Evolutionary conservation across 2,888 invertebrate species (phyloP), one percentile per base, ranked within the genome.

Genomic region (Limnephilus auricula): DNA sequence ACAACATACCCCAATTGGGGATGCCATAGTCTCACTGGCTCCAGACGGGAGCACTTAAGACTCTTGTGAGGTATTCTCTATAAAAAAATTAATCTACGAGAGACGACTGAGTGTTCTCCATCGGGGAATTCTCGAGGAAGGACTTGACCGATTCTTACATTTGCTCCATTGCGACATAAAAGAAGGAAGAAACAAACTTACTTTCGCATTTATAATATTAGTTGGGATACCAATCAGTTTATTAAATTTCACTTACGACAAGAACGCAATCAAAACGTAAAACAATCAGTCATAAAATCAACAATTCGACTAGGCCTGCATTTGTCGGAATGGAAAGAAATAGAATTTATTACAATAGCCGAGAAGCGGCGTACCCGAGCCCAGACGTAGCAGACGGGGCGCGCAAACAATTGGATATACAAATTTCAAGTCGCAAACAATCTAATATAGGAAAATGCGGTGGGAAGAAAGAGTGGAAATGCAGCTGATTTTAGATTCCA

Each of bases 401-500:
- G 30, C 78, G 84, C 83, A 84, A 83, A 90, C 90, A 90, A 90
- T 90, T 84, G 37, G 84, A 90, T 90, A 83, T 50, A 84, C 65
- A 84, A 83, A 40, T 84, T 82, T 65, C n/a, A 31, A 89, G 30
- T 78, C 84, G 37, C 65, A 83, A 89, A 89, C 89, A 96, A 95
- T 95, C 86, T 86, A 86, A 86, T 86, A 65, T 50, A 50, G 30
- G 86, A 65, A 85, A 31, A 30, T 32, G 86, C 86, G 65, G 65
- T 32, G 50, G 65, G 65, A 50, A 50, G 84, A 34, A 34, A 30
- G 40, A 85, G 45, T 40, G 84, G 32, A 30, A 80, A 32, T 32
- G 80, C 80, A 80, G 31, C 18, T 32, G 31, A 80, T 80, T 80
- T 80, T 32, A 32, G 80, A 80, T 80, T 80, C 80, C 80, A 32